Percentiles rank a stretch among this genome's conserved stretches.
These are phyloP conservation scores for Unio pictorum DNA, from an alignment of 2,888 invertebrate genomes.

Conservation along the genomic window DNA sequence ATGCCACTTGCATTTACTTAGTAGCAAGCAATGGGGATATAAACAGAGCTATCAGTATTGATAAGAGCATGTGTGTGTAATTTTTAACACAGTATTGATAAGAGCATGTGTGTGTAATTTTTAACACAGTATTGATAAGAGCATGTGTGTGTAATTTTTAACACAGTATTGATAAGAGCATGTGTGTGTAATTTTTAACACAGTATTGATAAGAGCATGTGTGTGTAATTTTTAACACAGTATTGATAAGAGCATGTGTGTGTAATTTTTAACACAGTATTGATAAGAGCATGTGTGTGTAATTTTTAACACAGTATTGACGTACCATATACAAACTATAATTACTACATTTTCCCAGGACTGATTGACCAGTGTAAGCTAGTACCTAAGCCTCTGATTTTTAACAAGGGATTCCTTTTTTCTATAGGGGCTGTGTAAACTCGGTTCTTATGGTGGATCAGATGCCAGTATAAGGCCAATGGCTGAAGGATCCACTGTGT, in stretches of 20 bases:
- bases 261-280: background rate
- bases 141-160: background rate
- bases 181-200: background rate
- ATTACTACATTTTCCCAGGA: too few relatives aligned
- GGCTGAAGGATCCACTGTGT: slow-evolving; percentile 93
- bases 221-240: background rate
- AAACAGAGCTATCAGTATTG: too few relatives aligned
- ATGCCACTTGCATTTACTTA: too few relatives aligned
- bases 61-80: too few relatives aligned
- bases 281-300: too few relatives aligned
- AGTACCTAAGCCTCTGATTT: background rate
- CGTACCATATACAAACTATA: too few relatives aligned
- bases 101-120: too few relatives aligned
- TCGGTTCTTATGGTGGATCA: slow-evolving; percentile 92
- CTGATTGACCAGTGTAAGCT: background rate
- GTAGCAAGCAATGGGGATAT: too few relatives aligned
- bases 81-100: background rate
- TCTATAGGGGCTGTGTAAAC: slow-evolving; percentile 87
- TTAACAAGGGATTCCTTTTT: background rate
- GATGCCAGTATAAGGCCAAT: slow-evolving; percentile 96
- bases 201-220: too few relatives aligned
- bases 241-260: too few relatives aligned
- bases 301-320: background rate
- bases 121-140: background rate
- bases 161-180: background rate